Base-by-base conservation (phyloP, 2,113 vertebrate species). In the Nyctibius bracteatus region DNA sequence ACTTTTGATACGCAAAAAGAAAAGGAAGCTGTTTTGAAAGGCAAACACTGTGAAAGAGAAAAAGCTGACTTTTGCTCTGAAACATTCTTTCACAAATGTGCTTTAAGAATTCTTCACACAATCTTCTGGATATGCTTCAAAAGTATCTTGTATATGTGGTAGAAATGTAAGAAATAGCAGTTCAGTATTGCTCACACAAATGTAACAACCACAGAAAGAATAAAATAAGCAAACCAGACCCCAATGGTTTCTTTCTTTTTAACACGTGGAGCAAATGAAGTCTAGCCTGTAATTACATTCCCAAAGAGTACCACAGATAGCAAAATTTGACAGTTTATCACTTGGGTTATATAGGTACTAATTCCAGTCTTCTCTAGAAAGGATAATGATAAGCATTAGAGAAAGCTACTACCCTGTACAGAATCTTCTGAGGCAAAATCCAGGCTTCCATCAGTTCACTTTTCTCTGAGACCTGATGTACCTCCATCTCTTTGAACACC, bases 1-100 rank as follows among this genome's bases (percentile, higher is more conserved):
- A 81, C 43, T 94, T 96, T 87, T 71, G 54, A 94, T 43, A 84
- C 71, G 46, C 16, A 92, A 94, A 96, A 94, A 57, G 93, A 96
- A 94, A 57, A 15, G 33, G 18, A 94, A 95, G 55, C 54, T n/a
- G 66, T 70, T 97, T 81, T 95, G 58, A 95, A 97, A 97, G 37
- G 25, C 75, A 92, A 96, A 90, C 24, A 19, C 30, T 65, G 52
- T 90, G 43, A 88, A 73, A 68, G 62, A 78, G 14, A 73, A 73
- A 66, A 89, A 43, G 4, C 4, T 79, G 9, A 54, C 6, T 94
- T 96, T 85, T 93, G 43, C 44, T 83, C 62, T 71, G 12, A 85
- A 85, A 46, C 3, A 17, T 67, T 63, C 2, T 62, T 91, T 90
- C 63, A 77, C 20, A 78, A 72, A 68, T 31, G 28, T 55, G 13